These are phyloP conservation scores for Dendroctonus valens DNA, from an alignment of 1,140 invertebrate genomes.

Conservation along the genomic window DNA sequence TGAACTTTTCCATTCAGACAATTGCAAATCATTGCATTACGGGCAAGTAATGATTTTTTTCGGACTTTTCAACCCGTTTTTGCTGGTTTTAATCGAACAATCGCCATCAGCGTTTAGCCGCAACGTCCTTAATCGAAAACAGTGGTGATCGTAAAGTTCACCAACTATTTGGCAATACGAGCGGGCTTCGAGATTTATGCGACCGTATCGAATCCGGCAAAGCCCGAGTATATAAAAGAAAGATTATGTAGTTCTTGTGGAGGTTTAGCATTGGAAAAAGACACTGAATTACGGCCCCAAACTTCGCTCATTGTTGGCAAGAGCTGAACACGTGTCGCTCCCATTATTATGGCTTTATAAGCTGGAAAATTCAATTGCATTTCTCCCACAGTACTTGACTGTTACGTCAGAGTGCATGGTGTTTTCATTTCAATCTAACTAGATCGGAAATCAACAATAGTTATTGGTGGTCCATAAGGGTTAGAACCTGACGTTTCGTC, in stretches of 20 bases:
- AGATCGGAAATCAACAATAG: too few species aligned
- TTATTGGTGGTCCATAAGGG: too few species aligned
- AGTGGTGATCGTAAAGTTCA: conserved; percentile 1
- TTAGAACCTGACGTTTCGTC: too few species aligned
- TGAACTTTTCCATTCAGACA: too few species aligned
- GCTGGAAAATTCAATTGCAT: neutral
- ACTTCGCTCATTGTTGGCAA: conserved; percentile 2
- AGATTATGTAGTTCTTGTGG: conserved; percentile 9
- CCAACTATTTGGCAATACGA: conserved; percentile 13
- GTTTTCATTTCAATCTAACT: too few species aligned
- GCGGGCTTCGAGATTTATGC: conserved; percentile 10
- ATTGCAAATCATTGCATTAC: too few species aligned
- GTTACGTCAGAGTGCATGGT: neutral
- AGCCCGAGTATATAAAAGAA: conserved; percentile 16
- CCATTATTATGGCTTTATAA: neutral
- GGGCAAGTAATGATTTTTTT: too few species aligned
- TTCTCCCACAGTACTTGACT: too few species aligned
- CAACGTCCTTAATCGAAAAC: conserved; percentile 7
- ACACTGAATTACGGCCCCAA: conserved; percentile 4
- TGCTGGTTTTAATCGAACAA: too few species aligned
- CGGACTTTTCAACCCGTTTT: too few species aligned
- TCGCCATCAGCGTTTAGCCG: neutral
- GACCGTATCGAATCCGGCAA: conserved; percentile 10
- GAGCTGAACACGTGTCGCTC: neutral
- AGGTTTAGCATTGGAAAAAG: conserved; percentile 3